Evolutionary conservation across 2,888 invertebrate species (phyloP), one percentile per base, ranked within the genome.

Genomic region (Lochmaea capreae): DNA sequence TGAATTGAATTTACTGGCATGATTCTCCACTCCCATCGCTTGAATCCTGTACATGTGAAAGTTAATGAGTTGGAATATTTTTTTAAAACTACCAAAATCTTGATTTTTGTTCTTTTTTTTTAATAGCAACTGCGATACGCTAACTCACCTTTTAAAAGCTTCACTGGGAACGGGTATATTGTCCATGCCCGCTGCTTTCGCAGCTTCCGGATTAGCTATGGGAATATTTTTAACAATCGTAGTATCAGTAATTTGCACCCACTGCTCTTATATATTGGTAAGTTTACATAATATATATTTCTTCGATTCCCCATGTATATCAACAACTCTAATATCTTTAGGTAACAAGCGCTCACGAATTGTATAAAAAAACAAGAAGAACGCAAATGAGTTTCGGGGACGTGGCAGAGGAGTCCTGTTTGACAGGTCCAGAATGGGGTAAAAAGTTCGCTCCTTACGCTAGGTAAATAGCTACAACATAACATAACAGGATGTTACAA

Each of bases 111-210:
- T 11, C 9, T 43, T 43, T 12, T 9, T 14, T 59, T 33, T 8
- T 26, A 4, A 10, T 78, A 97, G 97, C 78, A 95, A 97, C 88
- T 92, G 92, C 88, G 96, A 96, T 86, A 97, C 97, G 0, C 89
- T 98, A 80, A 96, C 97, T 80, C 97, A 98, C 90, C 90, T 99
- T 78, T 89, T 98, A 82, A 99, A 98, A 88, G 98, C 97, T 8
- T 97, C 97, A 49, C 91, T 99, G 72, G 99, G 99, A 39, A 98
- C 98, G 10, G 99, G 99, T 62, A 97, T 99, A 84, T 90, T 99
- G 79, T 91, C 98, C 1, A 96, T 99, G 95, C 98, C 98, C 0
- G 90, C 92, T 72, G 98, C 98, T 12, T 96, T 98, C 86, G 93
- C 92, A 86, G 92, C 93, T 85, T 92, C 97, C 9, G 99, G 99